Percentiles rank a stretch among this genome's conserved stretches.
These are phyloP conservation scores for Hirtodrosophila trivittata DNA, from an alignment of 2,888 invertebrate species.

Conservation along the genomic window DNA sequence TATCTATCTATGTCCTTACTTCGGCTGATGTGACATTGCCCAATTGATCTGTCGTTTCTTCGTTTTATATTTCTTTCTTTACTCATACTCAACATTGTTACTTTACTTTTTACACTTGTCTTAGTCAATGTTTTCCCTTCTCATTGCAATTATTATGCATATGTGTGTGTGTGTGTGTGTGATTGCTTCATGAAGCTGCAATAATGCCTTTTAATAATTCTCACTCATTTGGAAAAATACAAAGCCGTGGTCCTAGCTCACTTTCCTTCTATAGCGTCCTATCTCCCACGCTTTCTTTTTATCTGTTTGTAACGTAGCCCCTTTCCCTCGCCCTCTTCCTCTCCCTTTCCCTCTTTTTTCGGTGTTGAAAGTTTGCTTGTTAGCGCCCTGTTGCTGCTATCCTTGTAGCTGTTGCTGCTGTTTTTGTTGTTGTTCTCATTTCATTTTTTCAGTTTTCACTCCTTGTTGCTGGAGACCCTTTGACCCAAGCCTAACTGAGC, in stretches of 20 bases:
- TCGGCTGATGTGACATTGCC: no score
- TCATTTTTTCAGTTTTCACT: not conserved
- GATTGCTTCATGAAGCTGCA: constrained; percentile 79
- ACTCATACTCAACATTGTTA: not conserved
- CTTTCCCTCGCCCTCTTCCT: not conserved
- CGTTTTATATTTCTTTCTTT: not conserved
- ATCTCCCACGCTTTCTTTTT: constrained; percentile 7
- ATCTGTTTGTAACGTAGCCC: not conserved
- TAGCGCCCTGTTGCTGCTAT: constrained; percentile 6
- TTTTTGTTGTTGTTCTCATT: constrained; percentile 17
- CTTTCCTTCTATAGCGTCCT: no score
- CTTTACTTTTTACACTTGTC: no score
- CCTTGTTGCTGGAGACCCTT: constrained; percentile 6
- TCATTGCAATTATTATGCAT: constrained; percentile 3
- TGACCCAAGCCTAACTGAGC: not conserved
- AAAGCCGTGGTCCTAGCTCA: constrained; percentile 54
- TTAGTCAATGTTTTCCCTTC: constrained; percentile 5
- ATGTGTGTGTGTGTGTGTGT: constrained; percentile 24
- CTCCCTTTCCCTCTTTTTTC: constrained; percentile 15
- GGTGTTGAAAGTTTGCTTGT: constrained; percentile 3
- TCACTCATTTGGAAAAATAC: constrained; percentile 80
- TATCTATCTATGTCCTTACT: no score
- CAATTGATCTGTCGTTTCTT: no score
- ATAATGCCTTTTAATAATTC: constrained; percentile 82
- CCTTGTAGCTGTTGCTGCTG: constrained; percentile 8